Percentiles rank a stretch among this genome's conserved stretches.
Evolutionary conservation across 2,797 vertebrate species (phyloP).

Genomic region (Pipistrellus nathusii): DNA sequence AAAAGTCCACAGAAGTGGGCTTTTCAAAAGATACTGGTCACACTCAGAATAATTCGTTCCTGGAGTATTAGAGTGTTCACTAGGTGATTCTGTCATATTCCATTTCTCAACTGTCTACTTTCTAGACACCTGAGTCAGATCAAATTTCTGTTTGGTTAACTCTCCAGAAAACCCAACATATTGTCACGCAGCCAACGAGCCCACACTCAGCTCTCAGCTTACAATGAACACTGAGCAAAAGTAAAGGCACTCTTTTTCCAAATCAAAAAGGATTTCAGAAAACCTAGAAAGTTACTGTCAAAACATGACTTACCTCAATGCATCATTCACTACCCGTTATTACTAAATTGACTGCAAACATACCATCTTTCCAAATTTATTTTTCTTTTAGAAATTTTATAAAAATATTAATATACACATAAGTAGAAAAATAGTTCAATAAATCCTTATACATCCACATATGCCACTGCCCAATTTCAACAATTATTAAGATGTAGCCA

Average conservation of each 20-base stretch:
- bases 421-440: background rate
- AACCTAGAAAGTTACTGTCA: background rate
- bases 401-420: background rate
- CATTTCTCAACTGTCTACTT: background rate
- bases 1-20: background rate
- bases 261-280: background rate
- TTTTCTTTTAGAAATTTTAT: background rate
- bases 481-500: background rate
- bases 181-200: background rate
- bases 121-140: background rate
- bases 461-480: background rate
- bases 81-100: background rate
- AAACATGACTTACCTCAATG: background rate
- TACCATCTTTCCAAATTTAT: background rate
- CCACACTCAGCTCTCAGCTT: background rate
- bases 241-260: background rate
- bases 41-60: background rate
- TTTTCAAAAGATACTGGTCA: background rate
- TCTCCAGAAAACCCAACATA: background rate
- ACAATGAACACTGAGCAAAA: background rate
- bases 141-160: background rate
- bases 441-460: background rate
- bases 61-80: background rate
- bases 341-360: background rate
- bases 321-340: background rate